Percentiles rank a stretch among this genome's conserved stretches.
phyloP scores from a whole-genome alignment of 2,797 vertebrate species.

The Discoglossus pictus region DNA sequence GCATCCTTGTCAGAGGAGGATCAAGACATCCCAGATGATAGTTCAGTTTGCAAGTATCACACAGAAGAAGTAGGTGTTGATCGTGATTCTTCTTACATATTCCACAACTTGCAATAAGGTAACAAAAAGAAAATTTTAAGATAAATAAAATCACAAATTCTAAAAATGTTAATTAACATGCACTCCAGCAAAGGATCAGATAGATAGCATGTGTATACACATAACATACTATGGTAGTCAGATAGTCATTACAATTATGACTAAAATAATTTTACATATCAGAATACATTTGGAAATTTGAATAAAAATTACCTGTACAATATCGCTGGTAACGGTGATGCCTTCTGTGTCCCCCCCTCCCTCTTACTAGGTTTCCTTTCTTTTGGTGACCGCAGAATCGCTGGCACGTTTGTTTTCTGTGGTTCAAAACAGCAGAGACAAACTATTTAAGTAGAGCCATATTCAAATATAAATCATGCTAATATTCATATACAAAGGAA shows the following conservation, averaged over 20 bases:
- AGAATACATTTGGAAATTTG: too few species aligned
- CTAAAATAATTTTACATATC: too few species aligned
- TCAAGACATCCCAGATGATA: conserved; percentile 97
- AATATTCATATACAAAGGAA: too few species aligned
- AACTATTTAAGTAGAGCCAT: too few species aligned
- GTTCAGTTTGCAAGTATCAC: conserved; percentile 97
- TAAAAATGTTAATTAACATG: conserved; percentile 15
- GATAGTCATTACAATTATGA: too few species aligned
- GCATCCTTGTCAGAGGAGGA: conserved; percentile 95
- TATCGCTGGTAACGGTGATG: conserved; percentile 83
- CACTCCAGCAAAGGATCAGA: neutral
- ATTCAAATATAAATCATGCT: neutral
- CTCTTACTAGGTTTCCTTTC: conserved; percentile 96
- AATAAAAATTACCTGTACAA: conserved; percentile 86
- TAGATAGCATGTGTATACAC: neutral
- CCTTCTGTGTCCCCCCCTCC: conserved; percentile 89
- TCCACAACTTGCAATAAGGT: conserved; percentile 94
- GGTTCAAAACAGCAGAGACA: conserved; percentile 60
- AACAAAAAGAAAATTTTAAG: conserved; percentile 54
- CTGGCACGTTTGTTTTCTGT: conserved; percentile 89
- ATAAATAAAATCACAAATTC: too few species aligned
- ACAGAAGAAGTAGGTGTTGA: conserved; percentile 91
- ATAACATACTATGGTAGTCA: too few species aligned
- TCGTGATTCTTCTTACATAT: conserved; percentile 99
- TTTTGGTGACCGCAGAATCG: conserved; percentile 91